Evolutionary conservation across 2,113 vertebrate genomes (phyloP), one percentile per base, ranked within the genome.

Genomic region (Spheniscus mendiculus): DNA sequence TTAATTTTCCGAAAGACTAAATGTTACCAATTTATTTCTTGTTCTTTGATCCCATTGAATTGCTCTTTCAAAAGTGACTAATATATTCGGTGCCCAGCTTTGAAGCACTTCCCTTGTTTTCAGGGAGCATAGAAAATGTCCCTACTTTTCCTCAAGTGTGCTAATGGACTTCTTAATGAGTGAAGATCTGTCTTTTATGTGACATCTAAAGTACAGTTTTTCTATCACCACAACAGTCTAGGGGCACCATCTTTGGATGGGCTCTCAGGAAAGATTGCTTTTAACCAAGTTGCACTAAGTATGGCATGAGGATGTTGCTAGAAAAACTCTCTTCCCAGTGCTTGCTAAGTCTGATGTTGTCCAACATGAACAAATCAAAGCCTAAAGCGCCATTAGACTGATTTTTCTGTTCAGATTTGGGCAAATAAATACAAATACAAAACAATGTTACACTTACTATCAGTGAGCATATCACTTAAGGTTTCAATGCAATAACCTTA

Each of bases 161-260:
- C 32, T 92, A 93, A 92, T 93, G 85, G 84, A 45, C 62, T 93
- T 73, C 34, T 40, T 90, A 97, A 96, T 93, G 78, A 95, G 44
- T 79, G 42, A 69, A 65, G 70, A 42, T 34, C 53, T 83, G 30
- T 65, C 66, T 83, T 76, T 67, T 29, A 29, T 29, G 20, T 40
- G 70, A 76, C 13, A 73, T 25, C 49, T 76, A 65, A 94, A 85
- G 92, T 38, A 30, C 9, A 58, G 17, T 15, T 91, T 78, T 91
- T 66, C 49, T 84, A n/a, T 30, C 30, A 61, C 30, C 21, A 9
- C 40, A 56, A 17, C 17, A 91, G 40, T 66, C n/a, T 29, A 49
- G 27, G 40, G 69, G n/a, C 36, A 80, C n/a, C 29, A 27, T n/a
- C 61, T 80, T 80, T 79, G 53, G 55, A 36, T 76, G 56, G 36